A percentile compares a stretch with the other conserved stretches of the same genome.
Evolutionary conservation across 2,113 vertebrate genomes (phyloP).

Genomic region (Nerophis ophidion): DNA sequence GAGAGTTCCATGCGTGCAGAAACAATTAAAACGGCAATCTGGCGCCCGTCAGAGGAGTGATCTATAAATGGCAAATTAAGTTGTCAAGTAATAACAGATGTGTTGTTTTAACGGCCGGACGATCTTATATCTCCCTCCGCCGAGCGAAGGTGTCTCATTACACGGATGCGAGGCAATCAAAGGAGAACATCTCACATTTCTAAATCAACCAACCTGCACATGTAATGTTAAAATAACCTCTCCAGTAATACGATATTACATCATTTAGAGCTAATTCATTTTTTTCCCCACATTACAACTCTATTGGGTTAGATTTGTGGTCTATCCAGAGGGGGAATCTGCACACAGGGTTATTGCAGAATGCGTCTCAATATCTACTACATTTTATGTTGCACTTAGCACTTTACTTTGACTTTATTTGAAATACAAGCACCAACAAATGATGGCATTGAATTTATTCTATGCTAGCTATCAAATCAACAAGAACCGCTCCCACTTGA

Average conservation of each 20-base stretch:
- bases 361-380: neutral
- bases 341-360: neutral
- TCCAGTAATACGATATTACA: conserved; percentile 11
- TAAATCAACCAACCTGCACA: conserved; percentile 28
- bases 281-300: conserved; percentile 2
- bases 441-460: neutral
- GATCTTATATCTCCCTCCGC: neutral
- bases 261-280: conserved; percentile 3
- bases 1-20: neutral
- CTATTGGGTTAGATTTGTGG: conserved; percentile 23
- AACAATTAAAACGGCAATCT: conserved; percentile 18
- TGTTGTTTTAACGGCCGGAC: neutral
- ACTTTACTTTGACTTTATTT: neutral
- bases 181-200: conserved; percentile 1
- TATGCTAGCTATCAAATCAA: neutral
- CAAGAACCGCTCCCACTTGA: neutral
- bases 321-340: neutral
- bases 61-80: conserved; percentile 17
- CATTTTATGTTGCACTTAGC: neutral
- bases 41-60: conserved; percentile 11
- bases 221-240: conserved; percentile 29
- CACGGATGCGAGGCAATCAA: conserved; percentile 6
- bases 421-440: neutral
- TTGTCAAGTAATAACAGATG: conserved; percentile 17
- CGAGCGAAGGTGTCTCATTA: conserved; percentile 3